Evolutionary conservation across 2,797 vertebrate species (phyloP).

Genomic region (Manis javanica): DNA sequence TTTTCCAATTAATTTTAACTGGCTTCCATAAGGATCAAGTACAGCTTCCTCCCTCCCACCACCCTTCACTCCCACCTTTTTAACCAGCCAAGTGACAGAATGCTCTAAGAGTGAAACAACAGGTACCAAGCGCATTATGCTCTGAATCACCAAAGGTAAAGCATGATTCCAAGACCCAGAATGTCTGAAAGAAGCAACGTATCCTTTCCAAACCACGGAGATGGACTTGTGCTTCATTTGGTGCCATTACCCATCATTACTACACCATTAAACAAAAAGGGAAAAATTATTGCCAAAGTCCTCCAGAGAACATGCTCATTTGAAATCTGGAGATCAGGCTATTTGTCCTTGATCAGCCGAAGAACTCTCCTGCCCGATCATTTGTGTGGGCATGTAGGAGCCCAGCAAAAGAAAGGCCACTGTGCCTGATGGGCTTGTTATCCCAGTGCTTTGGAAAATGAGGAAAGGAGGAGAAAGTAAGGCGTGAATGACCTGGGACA

Average conservation of each 20-base stretch:
- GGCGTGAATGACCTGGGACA: fast-evolving
- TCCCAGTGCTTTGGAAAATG: neutral
- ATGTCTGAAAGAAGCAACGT: neutral
- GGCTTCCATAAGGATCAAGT: conserved; percentile 90
- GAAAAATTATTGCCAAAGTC: no score
- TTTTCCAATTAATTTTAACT: conserved; percentile 93
- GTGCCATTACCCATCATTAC: neutral
- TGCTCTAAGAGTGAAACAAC: conserved; percentile 74
- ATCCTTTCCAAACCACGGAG: neutral
- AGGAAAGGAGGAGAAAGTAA: neutral
- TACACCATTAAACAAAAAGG: fast-evolving
- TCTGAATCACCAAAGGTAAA: conserved; percentile 65
- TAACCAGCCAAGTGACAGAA: conserved; percentile 82
- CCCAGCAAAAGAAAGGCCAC: neutral
- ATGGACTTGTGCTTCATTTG: neutral
- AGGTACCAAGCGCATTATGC: conserved; percentile 79
- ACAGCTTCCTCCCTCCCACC: conserved; percentile 85
- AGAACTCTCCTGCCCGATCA: neutral
- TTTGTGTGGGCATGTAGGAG: neutral
- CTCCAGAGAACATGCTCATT: neutral
- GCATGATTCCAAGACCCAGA: conserved; percentile 38
- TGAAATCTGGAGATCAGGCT: neutral
- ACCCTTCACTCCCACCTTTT: conserved; percentile 79
- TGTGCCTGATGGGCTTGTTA: fast-evolving
- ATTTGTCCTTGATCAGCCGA: neutral